Percentiles rank a stretch among this genome's conserved stretches.
Conservation (phyloP, 2,888 invertebrate species). For the Neocrepidodera transversa region DNA sequence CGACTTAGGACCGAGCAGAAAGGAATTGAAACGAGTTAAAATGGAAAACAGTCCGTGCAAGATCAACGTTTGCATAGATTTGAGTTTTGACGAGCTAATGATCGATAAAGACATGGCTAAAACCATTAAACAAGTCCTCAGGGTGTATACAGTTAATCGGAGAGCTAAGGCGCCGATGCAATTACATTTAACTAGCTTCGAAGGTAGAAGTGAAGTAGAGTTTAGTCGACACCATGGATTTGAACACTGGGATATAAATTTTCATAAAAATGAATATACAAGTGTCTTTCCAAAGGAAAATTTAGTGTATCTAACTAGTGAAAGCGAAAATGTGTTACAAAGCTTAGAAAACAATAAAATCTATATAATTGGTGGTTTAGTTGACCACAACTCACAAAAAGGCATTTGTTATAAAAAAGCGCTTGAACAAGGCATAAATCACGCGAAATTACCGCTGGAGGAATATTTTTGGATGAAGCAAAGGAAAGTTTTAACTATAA, state of each 20-base stretch:
- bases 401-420: slow-evolving; percentile 88
- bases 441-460: slow-evolving; percentile 87
- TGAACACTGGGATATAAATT: slow-evolving; percentile 89
- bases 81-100: slow-evolving; percentile 93
- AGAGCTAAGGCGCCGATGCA: slow-evolving; percentile 80
- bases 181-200: slow-evolving; percentile 82
- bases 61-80: slow-evolving; percentile 81
- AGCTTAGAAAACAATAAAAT: slow-evolving; percentile 76
- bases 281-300: slow-evolving; percentile 78
- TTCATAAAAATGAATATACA: slow-evolving; percentile 71
- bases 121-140: slow-evolving; percentile 87
- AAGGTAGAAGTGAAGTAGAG: slow-evolving; percentile 74
- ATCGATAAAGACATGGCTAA: slow-evolving; percentile 81
- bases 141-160: slow-evolving; percentile 91
- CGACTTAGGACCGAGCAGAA: slow-evolving; percentile 79
- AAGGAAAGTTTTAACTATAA: slow-evolving; percentile 92
- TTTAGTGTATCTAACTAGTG: slow-evolving; percentile 91
- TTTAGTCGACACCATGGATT: slow-evolving; percentile 86
- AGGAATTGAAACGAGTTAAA: slow-evolving; percentile 76
- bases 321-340: slow-evolving; percentile 87
- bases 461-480: slow-evolving; percentile 91
- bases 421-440: slow-evolving; percentile 74
- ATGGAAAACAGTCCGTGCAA: slow-evolving; percentile 74
- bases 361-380: slow-evolving; percentile 96
- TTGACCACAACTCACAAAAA: slow-evolving; percentile 97